Conservation (phyloP, 2,113 vertebrate genomes). For the Sinocyclocheilus rhinocerous region DNA sequence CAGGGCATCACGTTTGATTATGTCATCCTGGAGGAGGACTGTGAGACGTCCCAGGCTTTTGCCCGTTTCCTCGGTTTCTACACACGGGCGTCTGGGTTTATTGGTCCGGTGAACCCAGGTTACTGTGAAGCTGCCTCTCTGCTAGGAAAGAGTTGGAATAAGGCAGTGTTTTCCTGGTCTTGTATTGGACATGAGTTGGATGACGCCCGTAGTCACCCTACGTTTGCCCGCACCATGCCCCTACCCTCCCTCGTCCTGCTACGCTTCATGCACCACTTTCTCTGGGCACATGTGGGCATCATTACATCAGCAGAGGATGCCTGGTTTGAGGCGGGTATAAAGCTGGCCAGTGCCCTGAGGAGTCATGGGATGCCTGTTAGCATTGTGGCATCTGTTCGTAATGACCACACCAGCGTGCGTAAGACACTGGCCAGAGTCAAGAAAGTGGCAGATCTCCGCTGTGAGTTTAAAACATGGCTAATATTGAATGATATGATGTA, state of each 20-base stretch:
- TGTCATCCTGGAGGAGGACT: conserved; percentile 78
- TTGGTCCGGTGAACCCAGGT: conserved; percentile 78
- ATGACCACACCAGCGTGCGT: conserved; percentile 68
- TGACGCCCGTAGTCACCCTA: conserved; percentile 70
- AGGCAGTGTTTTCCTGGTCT: conserved; percentile 78
- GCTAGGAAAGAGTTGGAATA: conserved; percentile 80
- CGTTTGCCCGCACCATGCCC: conserved; percentile 73
- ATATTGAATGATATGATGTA: not conserved
- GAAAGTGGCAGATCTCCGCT: conserved; percentile 69
- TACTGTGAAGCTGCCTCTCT: conserved; percentile 81
- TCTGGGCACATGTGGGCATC: conserved; percentile 78
- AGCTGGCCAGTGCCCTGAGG: conserved; percentile 74
- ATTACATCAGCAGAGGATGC: conserved; percentile 77
- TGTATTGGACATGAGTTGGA: conserved; percentile 76
- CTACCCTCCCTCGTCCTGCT: conserved; percentile 75
- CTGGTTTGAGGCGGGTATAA: conserved; percentile 78
- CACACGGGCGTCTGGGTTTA: conserved; percentile 72
- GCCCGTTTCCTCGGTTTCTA: conserved; percentile 72
- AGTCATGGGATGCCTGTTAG: conserved; percentile 73
- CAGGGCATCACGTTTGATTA: conserved; percentile 72
- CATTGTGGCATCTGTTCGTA: conserved; percentile 70
- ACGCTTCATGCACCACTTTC: conserved; percentile 74
- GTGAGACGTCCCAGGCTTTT: conserved; percentile 77
- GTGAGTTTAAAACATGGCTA: conserved; percentile 60
- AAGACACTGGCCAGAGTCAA: conserved; percentile 71